These are phyloP conservation scores for Ernsta delagoae DNA, from an alignment of 2,888 invertebrate species.

Conservation along the genomic window DNA sequence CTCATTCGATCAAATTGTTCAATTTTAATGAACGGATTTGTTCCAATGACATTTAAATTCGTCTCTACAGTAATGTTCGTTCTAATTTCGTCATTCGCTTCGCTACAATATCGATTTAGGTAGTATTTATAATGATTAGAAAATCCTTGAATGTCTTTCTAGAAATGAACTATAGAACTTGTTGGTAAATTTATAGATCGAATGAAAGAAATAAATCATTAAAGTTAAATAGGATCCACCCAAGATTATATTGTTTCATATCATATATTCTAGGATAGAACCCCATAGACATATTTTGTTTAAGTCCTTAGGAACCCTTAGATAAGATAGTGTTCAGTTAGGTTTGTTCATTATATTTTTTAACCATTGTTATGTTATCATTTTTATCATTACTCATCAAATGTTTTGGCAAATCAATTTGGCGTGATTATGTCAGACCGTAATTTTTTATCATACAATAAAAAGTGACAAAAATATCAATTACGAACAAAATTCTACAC, in stretches of 20 bases:
- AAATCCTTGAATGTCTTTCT: no score
- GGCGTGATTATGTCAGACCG: background rate
- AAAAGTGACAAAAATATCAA: no score
- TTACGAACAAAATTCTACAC: no score
- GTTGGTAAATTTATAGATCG: background rate
- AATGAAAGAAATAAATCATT: background rate
- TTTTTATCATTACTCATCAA: conserved; percentile 11
- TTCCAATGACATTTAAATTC: background rate
- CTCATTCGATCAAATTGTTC: background rate
- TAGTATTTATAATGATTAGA: background rate
- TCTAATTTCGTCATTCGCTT: background rate
- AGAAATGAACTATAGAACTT: no score
- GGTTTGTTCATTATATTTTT: conserved; percentile 1
- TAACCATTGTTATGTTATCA: conserved; percentile 7
- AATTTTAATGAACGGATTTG: background rate
- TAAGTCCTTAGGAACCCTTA: background rate
- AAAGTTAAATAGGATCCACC: no score
- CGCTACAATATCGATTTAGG: background rate
- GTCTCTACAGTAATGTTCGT: background rate
- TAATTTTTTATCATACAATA: no score
- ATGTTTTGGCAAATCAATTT: conserved; percentile 10
- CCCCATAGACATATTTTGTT: background rate
- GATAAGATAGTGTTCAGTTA: background rate
- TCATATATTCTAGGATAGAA: no score
- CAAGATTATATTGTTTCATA: no score